Evolutionary conservation across 1,140 invertebrate genomes (phyloP), one percentile per base, ranked within the genome.

Genomic region (Dendroctonus valens): DNA sequence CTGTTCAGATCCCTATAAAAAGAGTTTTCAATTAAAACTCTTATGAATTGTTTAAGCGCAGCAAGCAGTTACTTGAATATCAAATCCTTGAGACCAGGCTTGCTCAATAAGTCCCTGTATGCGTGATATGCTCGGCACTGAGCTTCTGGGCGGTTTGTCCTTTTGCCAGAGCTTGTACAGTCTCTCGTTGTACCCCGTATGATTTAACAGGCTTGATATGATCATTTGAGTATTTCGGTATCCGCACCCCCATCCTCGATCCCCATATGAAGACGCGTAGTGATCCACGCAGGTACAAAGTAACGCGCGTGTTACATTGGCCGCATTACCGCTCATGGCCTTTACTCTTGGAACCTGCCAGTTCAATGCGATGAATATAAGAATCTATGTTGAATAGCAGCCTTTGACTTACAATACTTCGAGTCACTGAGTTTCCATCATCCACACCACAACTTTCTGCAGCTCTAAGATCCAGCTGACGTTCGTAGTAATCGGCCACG

Each of bases 201-300:
- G 84, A 62, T 87, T 86, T 14, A 91, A 81, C 12, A 96, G 81
- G 14, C 90, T 90, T 6, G 92, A 94, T 15, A 96, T 83, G 72
- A 95, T 79, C 92, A 95, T 95, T 78, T 95, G 93, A 79, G 92
- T 89, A 78, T 96, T 95, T 73, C 93, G 86, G 71, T 92, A 93
- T 0, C 93, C 93, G 80, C 93, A 95, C 3, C 93, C 93, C 92
- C 92, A 96, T 6, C 92, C 92, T 72, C 87, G 84, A 78, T 95
- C 93, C 7, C 92, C 92, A 76, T 92, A 94, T 0, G 90, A 92
- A 14, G 89, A 90, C 6, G 88, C 89, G 79, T 92, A 94, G 80
- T 94, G 91, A 77, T 94, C 91, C 14, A 92, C 88, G 4, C 85
- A 86, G 44, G 88, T 89, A 79, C 91, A 93, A 62, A 91, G 81